Percentiles rank a stretch among this genome's conserved stretches.
These are phyloP conservation scores for Uria aalge DNA, from an alignment of 2,113 vertebrate genomes.

Conservation along the genomic window DNA sequence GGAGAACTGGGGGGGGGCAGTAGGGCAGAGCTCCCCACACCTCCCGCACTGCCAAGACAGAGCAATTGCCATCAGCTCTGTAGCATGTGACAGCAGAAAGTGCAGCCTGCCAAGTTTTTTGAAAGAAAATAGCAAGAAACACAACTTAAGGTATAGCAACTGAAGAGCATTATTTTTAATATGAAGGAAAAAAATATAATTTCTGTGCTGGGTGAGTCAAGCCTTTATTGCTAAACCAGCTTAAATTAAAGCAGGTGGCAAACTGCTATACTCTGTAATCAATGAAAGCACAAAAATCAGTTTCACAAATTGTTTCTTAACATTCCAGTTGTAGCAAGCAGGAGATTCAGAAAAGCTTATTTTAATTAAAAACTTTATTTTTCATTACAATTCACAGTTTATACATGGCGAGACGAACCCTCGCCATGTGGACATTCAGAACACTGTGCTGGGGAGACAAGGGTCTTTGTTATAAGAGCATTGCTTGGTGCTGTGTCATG, in stretches of 20 bases:
- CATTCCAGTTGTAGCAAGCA: slow-evolving; percentile 66
- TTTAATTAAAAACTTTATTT: slow-evolving; percentile 84
- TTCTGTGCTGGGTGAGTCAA: neutral
- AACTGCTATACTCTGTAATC: neutral
- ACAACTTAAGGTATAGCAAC: neutral
- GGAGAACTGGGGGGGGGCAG: neutral
- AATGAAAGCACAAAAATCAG: neutral
- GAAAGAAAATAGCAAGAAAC: neutral
- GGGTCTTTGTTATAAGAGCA: slow-evolving; percentile 72
- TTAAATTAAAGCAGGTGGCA: slow-evolving; percentile 28
- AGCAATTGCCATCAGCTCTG: neutral
- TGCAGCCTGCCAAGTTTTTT: neutral
- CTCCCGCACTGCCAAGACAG: neutral
- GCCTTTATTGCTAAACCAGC: slow-evolving; percentile 44
- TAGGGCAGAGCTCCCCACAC: neutral
- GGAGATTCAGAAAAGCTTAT: slow-evolving; percentile 62
- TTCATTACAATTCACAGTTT: slow-evolving; percentile 83
- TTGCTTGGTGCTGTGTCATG: slow-evolving; percentile 69
- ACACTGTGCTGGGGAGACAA: slow-evolving; percentile 72
- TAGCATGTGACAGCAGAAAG: accelerated
- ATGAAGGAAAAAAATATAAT: neutral
- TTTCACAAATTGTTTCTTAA: slow-evolving; percentile 28
- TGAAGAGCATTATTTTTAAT: neutral
- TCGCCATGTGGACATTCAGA: slow-evolving; percentile 73
- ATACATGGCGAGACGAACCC: slow-evolving; percentile 58